A percentile compares a stretch with the other conserved stretches of the same genome.
phyloP scores from a whole-genome alignment of 2,888 invertebrate genomes.

The Nymphalis c-album region DNA sequence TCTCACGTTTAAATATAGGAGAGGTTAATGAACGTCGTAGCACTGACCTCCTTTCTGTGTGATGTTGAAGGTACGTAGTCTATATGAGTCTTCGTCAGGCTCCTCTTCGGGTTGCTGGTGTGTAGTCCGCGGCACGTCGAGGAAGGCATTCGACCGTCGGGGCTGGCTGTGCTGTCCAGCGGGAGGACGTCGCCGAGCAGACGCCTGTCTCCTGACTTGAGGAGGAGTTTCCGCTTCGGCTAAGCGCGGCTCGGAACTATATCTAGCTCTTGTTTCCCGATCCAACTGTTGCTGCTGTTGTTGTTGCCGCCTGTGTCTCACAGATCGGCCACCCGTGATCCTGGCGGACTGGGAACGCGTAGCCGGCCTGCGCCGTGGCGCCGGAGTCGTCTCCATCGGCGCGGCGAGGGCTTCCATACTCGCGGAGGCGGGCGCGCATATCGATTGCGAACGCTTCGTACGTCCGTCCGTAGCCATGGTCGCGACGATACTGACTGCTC shows the following conservation, averaged over 20 bases:
- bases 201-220: slow-evolving; percentile 83
- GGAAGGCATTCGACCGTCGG: slow-evolving; percentile 86
- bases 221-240: slow-evolving; percentile 86
- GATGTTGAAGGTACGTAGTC: slow-evolving; percentile 95
- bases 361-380: slow-evolving; percentile 84
- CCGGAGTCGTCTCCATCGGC: slow-evolving; percentile 79
- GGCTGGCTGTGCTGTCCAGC: slow-evolving; percentile 73
- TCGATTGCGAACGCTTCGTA: slow-evolving; percentile 87
- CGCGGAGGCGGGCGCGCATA: slow-evolving; percentile 86
- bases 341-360: slow-evolving; percentile 89
- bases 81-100: slow-evolving; percentile 93
- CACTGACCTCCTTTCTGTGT: slow-evolving; percentile 92
- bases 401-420: slow-evolving; percentile 85
- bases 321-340: slow-evolving; percentile 84
- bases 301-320: slow-evolving; percentile 70
- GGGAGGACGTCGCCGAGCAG: slow-evolving; percentile 80
- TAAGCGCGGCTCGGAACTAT: slow-evolving; percentile 85
- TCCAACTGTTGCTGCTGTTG: slow-evolving; percentile 75
- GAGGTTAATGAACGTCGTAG: slow-evolving; percentile 68
- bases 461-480: slow-evolving; percentile 84
- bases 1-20: slow-evolving; percentile 58
- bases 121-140: slow-evolving; percentile 83
- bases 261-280: slow-evolving; percentile 80
- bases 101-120: slow-evolving; percentile 77
- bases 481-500: slow-evolving; percentile 74